Percentiles rank a stretch among this genome's conserved stretches.
Conservation (phyloP, 2,113 vertebrate species). For the Pampusana beccarii region DNA sequence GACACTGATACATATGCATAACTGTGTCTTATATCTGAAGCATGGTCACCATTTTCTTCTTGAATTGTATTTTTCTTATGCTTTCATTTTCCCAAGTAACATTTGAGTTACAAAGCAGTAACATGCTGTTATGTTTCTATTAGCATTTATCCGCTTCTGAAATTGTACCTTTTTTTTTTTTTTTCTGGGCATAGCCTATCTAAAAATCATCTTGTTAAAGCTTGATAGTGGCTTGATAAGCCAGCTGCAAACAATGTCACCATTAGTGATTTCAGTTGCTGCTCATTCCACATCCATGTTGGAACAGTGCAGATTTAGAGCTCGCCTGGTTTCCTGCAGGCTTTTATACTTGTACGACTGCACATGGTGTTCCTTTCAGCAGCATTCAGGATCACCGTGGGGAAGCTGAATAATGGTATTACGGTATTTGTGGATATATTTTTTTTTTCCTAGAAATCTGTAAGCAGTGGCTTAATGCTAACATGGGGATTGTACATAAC, state of each 20-base stretch:
- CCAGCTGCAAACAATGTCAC: not conserved
- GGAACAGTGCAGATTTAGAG: not conserved
- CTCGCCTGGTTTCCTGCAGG: not conserved
- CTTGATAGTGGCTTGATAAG: not conserved
- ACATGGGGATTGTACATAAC: not conserved
- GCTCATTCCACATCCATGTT: not conserved
- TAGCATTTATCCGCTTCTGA: not conserved
- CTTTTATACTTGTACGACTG: not conserved
- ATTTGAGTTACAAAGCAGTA: fast-evolving
- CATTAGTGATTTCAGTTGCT: not conserved
- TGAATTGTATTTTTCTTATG: not conserved
- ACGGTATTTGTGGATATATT: not conserved
- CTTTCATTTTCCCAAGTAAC: not conserved
- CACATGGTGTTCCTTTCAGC: not conserved
- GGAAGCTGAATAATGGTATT: constrained; percentile 12
- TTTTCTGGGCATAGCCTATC: not conserved
- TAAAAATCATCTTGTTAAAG: not conserved
- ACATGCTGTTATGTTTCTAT: not conserved
- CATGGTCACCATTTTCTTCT: not conserved
- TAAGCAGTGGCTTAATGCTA: not conserved
- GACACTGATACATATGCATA: not conserved
- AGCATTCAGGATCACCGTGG: not conserved
- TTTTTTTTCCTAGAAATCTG: not conserved
- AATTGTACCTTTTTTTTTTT: not conserved
- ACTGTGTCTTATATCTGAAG: not conserved